A percentile compares a stretch with the other conserved stretches of the same genome.
These are phyloP conservation scores for Patiria miniata DNA, from an alignment of 35 echinoderm and acorn worm genomes.

Conservation along the genomic window DNA sequence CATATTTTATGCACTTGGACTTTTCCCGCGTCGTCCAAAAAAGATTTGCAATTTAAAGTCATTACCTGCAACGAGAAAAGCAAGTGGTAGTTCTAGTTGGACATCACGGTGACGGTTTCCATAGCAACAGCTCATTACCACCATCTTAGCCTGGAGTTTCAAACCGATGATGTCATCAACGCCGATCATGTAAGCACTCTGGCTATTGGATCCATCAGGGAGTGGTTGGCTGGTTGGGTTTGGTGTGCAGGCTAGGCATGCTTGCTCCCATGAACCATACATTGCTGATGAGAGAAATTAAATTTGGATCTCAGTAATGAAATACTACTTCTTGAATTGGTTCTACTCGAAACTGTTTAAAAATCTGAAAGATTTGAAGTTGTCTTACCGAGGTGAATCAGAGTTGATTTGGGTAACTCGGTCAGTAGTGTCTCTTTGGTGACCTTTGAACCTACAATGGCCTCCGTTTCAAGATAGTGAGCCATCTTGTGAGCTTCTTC, in stretches of 20 bases:
- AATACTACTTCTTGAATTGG: no score
- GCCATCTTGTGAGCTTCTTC: slow-evolving; percentile 74
- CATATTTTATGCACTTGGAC: no score
- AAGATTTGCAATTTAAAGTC: no score
- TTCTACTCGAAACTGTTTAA: no score
- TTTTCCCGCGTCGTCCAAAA: no score
- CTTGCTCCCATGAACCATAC: slow-evolving; percentile 84
- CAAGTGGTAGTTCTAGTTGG: slow-evolving; percentile 61
- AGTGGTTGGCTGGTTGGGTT: slow-evolving; percentile 46
- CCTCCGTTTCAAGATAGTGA: slow-evolving; percentile 59
- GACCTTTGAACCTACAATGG: slow-evolving; percentile 46
- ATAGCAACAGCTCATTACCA: slow-evolving; percentile 86
- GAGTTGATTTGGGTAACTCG: slow-evolving; percentile 47
- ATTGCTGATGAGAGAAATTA: slow-evolving; percentile 44
- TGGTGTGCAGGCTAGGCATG: slow-evolving; percentile 69
- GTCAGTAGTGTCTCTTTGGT: slow-evolving; percentile 71
- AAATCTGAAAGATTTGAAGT: not conserved
- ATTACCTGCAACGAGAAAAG: slow-evolving; percentile 85
- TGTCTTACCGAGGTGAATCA: slow-evolving; percentile 79
- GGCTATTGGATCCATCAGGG: slow-evolving; percentile 45
- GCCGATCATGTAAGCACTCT: slow-evolving; percentile 56
- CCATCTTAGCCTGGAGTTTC: slow-evolving; percentile 62
- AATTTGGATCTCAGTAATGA: not conserved
- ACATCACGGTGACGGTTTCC: slow-evolving; percentile 73
- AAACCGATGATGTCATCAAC: slow-evolving; percentile 64